These are phyloP conservation scores for Cladorhizidae sp. DNA, from an alignment of 37 sponge, comb jelly and placozoan genomes.

Conservation along the genomic window DNA sequence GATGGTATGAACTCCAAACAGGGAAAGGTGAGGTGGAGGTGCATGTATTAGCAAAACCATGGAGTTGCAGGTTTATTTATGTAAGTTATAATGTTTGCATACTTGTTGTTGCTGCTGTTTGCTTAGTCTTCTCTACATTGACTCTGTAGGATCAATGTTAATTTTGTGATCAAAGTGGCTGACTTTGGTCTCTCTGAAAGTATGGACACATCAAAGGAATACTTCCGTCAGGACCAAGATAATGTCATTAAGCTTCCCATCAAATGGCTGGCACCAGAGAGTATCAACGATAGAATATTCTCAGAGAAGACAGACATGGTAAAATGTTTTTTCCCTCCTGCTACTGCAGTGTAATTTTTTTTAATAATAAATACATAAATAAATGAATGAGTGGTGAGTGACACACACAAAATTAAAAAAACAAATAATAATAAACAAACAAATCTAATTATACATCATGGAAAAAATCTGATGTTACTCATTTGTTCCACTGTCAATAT, in stretches of 20 bases:
- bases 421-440: background rate
- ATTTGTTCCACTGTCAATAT: too few species aligned
- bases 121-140: too few species aligned
- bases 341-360: background rate
- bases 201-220: slow-evolving; percentile 61
- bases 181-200: slow-evolving; percentile 72
- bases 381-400: background rate
- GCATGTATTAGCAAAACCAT: too few species aligned
- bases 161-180: slow-evolving; percentile 60
- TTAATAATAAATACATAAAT: background rate
- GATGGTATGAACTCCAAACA: too few species aligned
- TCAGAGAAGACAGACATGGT: slow-evolving; percentile 70
- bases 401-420: background rate
- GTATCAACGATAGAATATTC: slow-evolving; percentile 55
- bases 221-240: slow-evolving; percentile 29
- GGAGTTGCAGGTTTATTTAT: too few species aligned
- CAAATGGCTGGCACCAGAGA: slow-evolving; percentile 79
- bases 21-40: too few species aligned
- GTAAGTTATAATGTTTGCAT: too few species aligned
- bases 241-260: slow-evolving; percentile 38
- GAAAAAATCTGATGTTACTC: background rate
- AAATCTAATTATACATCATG: background rate
- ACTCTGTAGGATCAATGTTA: slow-evolving; percentile 36
- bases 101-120: too few species aligned
- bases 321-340: background rate